Conservation (phyloP, 2,113 vertebrate genomes). For the Mesitornis unicolor region DNA sequence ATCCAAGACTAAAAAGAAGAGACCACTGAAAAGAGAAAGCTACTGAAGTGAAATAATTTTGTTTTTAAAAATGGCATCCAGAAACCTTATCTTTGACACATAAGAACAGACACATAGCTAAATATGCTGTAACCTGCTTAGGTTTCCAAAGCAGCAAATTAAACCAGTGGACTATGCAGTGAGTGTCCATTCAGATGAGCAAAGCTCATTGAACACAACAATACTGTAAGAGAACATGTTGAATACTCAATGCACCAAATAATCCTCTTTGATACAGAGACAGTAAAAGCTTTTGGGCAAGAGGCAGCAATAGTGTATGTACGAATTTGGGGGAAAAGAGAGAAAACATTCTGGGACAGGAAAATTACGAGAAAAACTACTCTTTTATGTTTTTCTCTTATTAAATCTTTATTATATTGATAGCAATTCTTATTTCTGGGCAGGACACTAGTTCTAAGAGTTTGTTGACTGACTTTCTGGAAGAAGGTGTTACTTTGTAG, state of each 20-base stretch:
- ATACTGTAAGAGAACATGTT: slow-evolving; percentile 41
- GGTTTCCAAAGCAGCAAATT: slow-evolving; percentile 59
- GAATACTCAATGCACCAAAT: slow-evolving; percentile 57
- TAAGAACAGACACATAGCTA: slow-evolving; percentile 43
- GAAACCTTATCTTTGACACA: slow-evolving; percentile 55
- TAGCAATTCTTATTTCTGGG: neutral
- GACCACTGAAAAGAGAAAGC: slow-evolving; percentile 24
- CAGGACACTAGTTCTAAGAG: neutral
- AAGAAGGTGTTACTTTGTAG: neutral
- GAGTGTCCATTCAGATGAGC: slow-evolving; percentile 69
- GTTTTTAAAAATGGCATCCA: slow-evolving; percentile 47
- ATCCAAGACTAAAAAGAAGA: neutral
- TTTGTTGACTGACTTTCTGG: neutral
- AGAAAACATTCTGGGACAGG: neutral
- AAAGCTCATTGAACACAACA: slow-evolving; percentile 65
- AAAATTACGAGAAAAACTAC: neutral
- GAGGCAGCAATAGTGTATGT: neutral
- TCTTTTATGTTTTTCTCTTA: neutral
- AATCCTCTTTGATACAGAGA: slow-evolving; percentile 47
- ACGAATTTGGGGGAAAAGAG: neutral
- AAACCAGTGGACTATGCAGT: slow-evolving; percentile 64
- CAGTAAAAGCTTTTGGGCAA: neutral
- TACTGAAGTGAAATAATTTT: slow-evolving; percentile 56
- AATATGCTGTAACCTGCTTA: slow-evolving; percentile 53
- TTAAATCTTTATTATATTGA: neutral